phyloP scores from a whole-genome alignment of 1,140 invertebrate species.

The Drosophila parvula region DNA sequence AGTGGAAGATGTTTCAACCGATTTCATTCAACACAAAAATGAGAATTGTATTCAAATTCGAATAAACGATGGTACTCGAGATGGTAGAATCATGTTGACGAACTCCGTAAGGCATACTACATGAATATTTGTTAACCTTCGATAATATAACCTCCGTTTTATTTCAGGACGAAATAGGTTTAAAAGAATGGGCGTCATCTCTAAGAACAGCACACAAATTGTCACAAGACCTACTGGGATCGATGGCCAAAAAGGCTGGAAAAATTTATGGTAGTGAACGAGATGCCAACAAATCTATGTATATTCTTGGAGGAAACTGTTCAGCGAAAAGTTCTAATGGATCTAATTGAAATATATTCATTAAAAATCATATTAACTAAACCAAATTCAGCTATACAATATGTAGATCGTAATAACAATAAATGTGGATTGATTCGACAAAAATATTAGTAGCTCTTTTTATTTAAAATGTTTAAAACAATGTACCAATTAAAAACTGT shows the following conservation, averaged over 20 bases:
- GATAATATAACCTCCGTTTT: conserved; percentile 28
- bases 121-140: neutral
- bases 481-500: too few species aligned
- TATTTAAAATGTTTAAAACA: too few species aligned
- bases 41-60: conserved; percentile 97
- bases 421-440: conserved; percentile 9
- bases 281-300: conserved; percentile 79
- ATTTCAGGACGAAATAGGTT: conserved; percentile 95
- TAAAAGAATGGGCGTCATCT: conserved; percentile 97
- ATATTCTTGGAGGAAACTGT: conserved; percentile 75
- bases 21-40: conserved; percentile 94
- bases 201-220: conserved; percentile 95
- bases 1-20: conserved; percentile 93
- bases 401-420: conserved; percentile 10
- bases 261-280: conserved; percentile 96
- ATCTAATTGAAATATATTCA: conserved; percentile 67
- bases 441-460: neutral
- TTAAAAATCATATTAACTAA: conserved; percentile 3
- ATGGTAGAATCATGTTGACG: conserved; percentile 96
- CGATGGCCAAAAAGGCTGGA: conserved; percentile 97
- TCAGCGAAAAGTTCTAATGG: conserved; percentile 80
- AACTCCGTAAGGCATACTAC: conserved; percentile 89
- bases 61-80: conserved; percentile 87
- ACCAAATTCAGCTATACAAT: conserved; percentile 4
- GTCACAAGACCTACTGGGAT: conserved; percentile 95